Conservation (phyloP, 2,113 vertebrate species). For the Aythya baeri region DNA sequence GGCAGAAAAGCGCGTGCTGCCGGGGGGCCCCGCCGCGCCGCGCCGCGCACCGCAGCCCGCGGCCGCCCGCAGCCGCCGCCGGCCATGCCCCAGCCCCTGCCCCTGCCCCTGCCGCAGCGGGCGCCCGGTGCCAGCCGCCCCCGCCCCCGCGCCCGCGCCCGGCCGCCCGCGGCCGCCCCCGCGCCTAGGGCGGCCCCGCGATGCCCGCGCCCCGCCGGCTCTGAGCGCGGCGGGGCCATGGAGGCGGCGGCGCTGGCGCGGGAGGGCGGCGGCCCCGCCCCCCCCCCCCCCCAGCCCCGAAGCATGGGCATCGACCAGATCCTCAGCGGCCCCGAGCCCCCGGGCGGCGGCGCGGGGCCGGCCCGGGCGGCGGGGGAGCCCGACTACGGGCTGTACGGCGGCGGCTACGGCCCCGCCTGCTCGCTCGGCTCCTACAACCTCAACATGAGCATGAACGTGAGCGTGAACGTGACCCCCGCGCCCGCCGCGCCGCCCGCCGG, state of each 20-base stretch:
- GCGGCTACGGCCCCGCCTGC: slow-evolving; percentile 85
- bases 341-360: background rate
- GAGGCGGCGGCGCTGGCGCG: slow-evolving; percentile 86
- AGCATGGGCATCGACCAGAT: slow-evolving; percentile 99
- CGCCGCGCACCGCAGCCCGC: background rate
- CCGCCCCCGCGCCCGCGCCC: background rate
- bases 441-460: slow-evolving; percentile 89
- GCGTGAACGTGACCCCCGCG: slow-evolving; percentile 84
- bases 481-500: slow-evolving; percentile 69
- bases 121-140: background rate
- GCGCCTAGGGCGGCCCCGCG: background rate
- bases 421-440: slow-evolving; percentile 88
- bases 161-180: background rate
- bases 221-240: slow-evolving; percentile 60
- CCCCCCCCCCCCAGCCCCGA: too few species aligned
- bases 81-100: background rate
- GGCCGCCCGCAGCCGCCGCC: background rate
- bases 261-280: slow-evolving; percentile 76
- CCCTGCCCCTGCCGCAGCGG: background rate
- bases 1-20: slow-evolving; percentile 10
- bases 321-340: slow-evolving; percentile 89
- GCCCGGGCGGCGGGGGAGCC: slow-evolving; percentile 76
- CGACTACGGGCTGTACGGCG: slow-evolving; percentile 82
- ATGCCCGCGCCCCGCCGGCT: background rate
- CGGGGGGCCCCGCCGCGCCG: background rate